Evolutionary conservation across 2,113 vertebrate species (phyloP).

Genomic region (Hippocampus mohnikei): DNA sequence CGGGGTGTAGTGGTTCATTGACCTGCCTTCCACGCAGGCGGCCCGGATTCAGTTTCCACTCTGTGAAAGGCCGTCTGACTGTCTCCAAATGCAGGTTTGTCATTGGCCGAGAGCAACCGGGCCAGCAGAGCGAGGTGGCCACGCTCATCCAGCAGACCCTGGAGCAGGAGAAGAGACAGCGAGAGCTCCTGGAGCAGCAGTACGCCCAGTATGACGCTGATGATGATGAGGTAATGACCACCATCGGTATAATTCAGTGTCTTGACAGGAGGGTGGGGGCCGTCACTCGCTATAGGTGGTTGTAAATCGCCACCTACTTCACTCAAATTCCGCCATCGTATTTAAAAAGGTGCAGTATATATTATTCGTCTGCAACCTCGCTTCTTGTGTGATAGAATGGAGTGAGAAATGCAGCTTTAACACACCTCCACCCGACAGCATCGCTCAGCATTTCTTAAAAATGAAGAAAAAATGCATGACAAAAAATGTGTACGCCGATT

Average conservation of each 20-base stretch:
- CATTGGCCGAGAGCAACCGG: slow-evolving; percentile 94
- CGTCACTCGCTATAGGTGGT: background rate
- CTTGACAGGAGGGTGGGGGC: background rate
- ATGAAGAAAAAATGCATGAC: too few relatives aligned
- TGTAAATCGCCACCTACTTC: background rate
- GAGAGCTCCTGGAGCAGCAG: slow-evolving; percentile 93
- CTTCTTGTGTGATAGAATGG: slow-evolving; percentile 7
- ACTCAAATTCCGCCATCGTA: background rate
- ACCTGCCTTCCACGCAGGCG: too few relatives aligned
- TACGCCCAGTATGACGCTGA: slow-evolving; percentile 94
- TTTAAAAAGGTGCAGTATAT: slow-evolving; percentile 4
- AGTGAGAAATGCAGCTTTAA: slow-evolving; percentile 11
- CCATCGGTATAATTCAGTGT: background rate
- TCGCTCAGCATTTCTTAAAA: too few relatives aligned
- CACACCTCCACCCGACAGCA: slow-evolving; percentile 11
- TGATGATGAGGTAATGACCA: slow-evolving; percentile 86
- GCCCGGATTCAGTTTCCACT: background rate
- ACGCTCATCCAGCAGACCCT: slow-evolving; percentile 96
- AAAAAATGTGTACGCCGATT: too few relatives aligned
- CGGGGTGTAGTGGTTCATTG: background rate
- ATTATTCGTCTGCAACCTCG: slow-evolving; percentile 13
- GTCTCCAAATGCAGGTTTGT: slow-evolving; percentile 81
- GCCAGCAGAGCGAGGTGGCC: slow-evolving; percentile 96
- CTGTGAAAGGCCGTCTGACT: background rate
- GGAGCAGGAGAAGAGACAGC: slow-evolving; percentile 91